Evolutionary conservation across 92 coral and sea anemone species (phyloP), one percentile per base, ranked within the genome.

Genomic region (Zoanthus solanderi): DNA sequence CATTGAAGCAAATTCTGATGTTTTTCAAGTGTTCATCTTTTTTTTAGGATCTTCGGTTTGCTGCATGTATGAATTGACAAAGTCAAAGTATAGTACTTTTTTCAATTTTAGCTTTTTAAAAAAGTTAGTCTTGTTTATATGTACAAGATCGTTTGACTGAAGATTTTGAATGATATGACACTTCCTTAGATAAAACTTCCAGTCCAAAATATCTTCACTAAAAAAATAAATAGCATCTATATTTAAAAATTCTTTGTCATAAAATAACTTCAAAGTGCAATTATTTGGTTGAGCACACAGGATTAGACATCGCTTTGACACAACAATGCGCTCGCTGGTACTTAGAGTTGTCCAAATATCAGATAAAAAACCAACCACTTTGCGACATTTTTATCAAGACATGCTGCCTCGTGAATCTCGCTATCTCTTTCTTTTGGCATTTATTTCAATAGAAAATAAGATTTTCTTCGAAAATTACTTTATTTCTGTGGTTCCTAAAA

Each of bases 111-210:
- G 15, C 7, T 48, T 45, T 81, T 42, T 66, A 42, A 66, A 80
- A 63, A 7, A 60, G 66, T 63, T 29, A 8, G 75, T 65, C 52
- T 53, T 67, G 61, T 81, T 81, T 81, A 28, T 60, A 81, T 15
- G 7, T 65, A 13, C 75, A 81, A 30, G 7, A 28, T 46, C 42
- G 48, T 14, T 65, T 63, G 50, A 65, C 7, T 63, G 85, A 66
- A 57, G 61, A 65, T 45, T 65, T 81, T 66, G 65, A 66, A 81
- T 65, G 47, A 65, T 81, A 60, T 46, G 63, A 81, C 76, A 17
- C 46, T 2, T 14, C 14, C 13, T 61, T 31, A 2, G 2, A 37
- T 44, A 53, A 37, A 54, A 23, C 75, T 16, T 46, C 6, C 74
- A 17, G 46, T n/a, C 15, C 75, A 54, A 10, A 13, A 44, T 74